Evolutionary conservation across 2,888 invertebrate species (phyloP).

Genomic region (Drosophila borborema): DNA sequence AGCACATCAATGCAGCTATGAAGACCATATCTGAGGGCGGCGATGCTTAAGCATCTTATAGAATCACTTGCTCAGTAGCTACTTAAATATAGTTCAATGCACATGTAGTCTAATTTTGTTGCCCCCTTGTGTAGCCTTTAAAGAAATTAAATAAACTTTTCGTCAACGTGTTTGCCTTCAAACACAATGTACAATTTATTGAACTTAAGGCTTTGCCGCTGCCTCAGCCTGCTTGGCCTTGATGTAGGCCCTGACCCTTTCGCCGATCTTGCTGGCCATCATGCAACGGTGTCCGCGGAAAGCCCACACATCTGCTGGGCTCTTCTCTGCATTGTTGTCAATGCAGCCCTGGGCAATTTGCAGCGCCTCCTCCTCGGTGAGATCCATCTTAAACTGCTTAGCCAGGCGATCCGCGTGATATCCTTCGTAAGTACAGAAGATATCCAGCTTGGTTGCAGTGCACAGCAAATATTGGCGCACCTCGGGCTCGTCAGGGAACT

Average conservation of each 20-base stretch:
- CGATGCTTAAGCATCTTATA: constrained; percentile 62
- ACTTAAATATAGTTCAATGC: constrained; percentile 63
- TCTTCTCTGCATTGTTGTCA: constrained; percentile 78
- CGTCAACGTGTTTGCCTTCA: constrained; percentile 59
- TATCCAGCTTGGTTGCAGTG: constrained; percentile 73
- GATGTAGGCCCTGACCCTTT: constrained; percentile 74
- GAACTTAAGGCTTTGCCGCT: constrained; percentile 37
- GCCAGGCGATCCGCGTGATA: constrained; percentile 82
- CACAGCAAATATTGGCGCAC: constrained; percentile 81
- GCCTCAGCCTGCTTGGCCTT: constrained; percentile 69
- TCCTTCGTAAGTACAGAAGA: constrained; percentile 78
- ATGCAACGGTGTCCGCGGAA: constrained; percentile 83
- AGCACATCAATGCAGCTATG: constrained; percentile 84
- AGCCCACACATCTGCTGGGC: constrained; percentile 81
- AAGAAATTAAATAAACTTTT: constrained; percentile 52
- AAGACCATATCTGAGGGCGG: constrained; percentile 79
- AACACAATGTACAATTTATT: constrained; percentile 48
- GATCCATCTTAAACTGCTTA: constrained; percentile 82
- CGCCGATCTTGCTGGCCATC: constrained; percentile 81
- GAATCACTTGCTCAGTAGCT: constrained; percentile 61
- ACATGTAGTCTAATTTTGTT: constrained; percentile 68
- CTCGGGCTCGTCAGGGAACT: constrained; percentile 75
- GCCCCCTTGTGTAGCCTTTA: constrained; percentile 46
- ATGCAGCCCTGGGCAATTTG: constrained; percentile 78
- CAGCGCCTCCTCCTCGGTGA: constrained; percentile 79